Evolutionary conservation across 2,797 vertebrate genomes (phyloP).

Genomic region (Bovichtus diacanthus): DNA sequence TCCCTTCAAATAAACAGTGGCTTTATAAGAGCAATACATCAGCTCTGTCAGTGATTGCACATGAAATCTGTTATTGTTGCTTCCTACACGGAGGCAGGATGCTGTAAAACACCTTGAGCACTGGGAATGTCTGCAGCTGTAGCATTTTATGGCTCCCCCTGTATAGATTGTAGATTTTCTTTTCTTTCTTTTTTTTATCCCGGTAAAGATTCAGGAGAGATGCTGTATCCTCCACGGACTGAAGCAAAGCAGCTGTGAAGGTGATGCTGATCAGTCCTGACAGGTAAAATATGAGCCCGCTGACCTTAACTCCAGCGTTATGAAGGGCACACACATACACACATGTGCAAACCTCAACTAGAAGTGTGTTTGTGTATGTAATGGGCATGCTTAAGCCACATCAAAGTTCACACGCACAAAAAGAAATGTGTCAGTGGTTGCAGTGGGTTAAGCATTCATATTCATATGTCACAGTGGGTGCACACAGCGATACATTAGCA

Average conservation of each 20-base stretch:
- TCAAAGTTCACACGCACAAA: conserved; percentile 15
- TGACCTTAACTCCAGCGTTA: conserved; percentile 69
- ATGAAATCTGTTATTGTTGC: conserved; percentile 46
- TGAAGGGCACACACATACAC: conserved; percentile 61
- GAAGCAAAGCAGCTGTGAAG: conserved; percentile 63
- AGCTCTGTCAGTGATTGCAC: conserved; percentile 41
- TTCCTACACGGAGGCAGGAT: conserved; percentile 4
- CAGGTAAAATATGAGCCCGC: conserved; percentile 78
- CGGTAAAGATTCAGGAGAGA: conserved; percentile 57
- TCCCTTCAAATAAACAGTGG: conserved; percentile 48
- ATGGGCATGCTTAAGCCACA: conserved; percentile 8
- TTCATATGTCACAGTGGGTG: conserved; percentile 42
- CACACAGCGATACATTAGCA: conserved; percentile 46
- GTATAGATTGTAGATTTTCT: conserved; percentile 29
- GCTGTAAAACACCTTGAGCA: conserved; percentile 35
- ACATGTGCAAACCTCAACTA: conserved; percentile 12
- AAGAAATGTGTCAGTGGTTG: not conserved
- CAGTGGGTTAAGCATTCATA: conserved; percentile 46
- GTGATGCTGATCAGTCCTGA: conserved; percentile 71
- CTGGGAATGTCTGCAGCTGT: conserved; percentile 48
- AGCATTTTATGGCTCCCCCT: conserved; percentile 38
- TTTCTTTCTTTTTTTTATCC: not conserved
- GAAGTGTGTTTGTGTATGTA: not conserved
- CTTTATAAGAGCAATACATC: conserved; percentile 43
- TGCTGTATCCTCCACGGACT: conserved; percentile 48